Percentiles rank a stretch among this genome's conserved stretches.
phyloP scores from a whole-genome alignment of 92 coral and sea anemone species.

The Chrysogorgia sp. region DNA sequence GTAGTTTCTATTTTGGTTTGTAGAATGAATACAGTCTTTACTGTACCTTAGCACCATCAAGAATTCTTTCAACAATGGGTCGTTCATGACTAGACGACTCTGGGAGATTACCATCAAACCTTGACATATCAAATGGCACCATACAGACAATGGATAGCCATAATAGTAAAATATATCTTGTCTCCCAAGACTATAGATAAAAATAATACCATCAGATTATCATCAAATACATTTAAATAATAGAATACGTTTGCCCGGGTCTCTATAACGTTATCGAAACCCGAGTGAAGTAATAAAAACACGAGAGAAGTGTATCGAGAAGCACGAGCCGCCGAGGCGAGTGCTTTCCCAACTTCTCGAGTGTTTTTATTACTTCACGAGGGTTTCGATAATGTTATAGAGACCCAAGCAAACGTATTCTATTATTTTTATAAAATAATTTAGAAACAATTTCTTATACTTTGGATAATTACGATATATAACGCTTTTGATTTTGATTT shows the following conservation, averaged over 20 bases:
- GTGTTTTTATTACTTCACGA: not conserved
- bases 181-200: conserved; percentile 84
- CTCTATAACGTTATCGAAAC: no score
- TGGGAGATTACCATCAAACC: conserved; percentile 85
- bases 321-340: no score
- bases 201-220: not conserved
- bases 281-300: not conserved
- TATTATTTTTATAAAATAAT: no score
- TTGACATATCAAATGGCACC: conserved; percentile 98
- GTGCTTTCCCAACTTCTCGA: no score
- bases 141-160: conserved; percentile 96
- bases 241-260: no score
- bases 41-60: conserved; percentile 87
- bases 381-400: no score
- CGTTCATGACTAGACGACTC: conserved; percentile 55
- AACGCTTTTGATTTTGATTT: no score
- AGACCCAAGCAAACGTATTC: no score
- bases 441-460: no score
- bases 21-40: not conserved
- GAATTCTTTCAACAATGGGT: conserved; percentile 87
- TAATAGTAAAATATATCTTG: conserved; percentile 80
- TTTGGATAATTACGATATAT: no score
- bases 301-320: not conserved
- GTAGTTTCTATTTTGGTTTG: no score
- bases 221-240: no score